A percentile compares a stretch with the other conserved stretches of the same genome.
phyloP scores from a whole-genome alignment of 2,888 invertebrate genomes.

The Tipula lateralis region DNA sequence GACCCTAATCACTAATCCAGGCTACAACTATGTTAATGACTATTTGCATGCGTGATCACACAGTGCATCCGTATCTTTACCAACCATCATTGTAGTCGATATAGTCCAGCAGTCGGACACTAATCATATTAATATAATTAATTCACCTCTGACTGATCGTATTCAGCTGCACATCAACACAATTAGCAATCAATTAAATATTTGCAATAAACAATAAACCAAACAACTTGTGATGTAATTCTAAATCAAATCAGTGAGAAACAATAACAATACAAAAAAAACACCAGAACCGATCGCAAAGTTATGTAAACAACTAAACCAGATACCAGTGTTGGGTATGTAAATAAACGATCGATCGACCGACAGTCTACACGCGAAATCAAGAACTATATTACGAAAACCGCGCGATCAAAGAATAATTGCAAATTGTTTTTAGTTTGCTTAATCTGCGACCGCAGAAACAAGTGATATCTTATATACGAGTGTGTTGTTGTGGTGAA shows the following conservation, averaged over 20 bases:
- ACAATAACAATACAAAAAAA: neutral
- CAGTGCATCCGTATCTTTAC: no score
- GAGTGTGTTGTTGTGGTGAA: no score
- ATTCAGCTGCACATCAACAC: neutral
- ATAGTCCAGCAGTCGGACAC: no score
- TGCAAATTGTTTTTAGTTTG: neutral
- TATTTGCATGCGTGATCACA: no score
- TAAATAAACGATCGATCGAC: neutral
- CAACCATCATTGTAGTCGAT: no score
- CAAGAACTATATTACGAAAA: neutral
- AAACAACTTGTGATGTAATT: neutral
- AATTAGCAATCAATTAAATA: neutral
- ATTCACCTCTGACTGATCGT: neutral
- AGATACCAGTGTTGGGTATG: neutral
- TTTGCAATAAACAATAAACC: neutral
- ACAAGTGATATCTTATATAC: neutral
- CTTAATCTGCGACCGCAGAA: neutral
- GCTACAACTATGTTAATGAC: no score
- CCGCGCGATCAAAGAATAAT: neutral
- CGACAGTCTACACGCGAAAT: neutral
- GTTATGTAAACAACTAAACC: neutral
- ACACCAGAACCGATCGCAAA: neutral
- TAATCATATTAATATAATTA: no score
- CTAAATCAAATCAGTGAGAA: neutral
- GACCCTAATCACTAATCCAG: no score